Conservation (phyloP, 1,140 invertebrate species). For the Brachionus sp. region DNA sequence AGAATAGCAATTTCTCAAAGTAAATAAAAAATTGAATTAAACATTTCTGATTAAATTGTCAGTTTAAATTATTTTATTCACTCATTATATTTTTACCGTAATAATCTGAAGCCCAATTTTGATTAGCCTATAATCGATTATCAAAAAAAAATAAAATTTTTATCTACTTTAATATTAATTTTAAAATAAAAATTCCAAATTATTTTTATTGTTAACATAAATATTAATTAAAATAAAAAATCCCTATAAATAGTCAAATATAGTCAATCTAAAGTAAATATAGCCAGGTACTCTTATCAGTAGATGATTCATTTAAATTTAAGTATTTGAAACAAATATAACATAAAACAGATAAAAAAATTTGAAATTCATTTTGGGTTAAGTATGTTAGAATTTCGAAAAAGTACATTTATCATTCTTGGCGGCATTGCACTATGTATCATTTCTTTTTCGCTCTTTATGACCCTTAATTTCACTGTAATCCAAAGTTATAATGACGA, state of each 20-base stretch:
- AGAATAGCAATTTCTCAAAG: no score
- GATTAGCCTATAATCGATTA: neutral
- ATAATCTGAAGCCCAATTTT: neutral
- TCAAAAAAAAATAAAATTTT: neutral
- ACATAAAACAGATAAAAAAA: conserved; percentile 26
- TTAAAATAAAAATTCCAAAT: neutral
- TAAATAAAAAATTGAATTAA: no score
- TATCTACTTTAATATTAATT: neutral
- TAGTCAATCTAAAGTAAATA: neutral
- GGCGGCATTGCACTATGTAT: conserved; percentile 12
- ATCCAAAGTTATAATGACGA: conserved; percentile 34
- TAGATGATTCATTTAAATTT: neutral
- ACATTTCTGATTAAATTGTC: no score
- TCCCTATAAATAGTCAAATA: neutral
- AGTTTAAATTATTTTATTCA: no score
- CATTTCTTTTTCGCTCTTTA: conserved; percentile 8
- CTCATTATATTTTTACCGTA: no score
- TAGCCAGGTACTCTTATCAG: neutral
- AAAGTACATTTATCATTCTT: neutral
- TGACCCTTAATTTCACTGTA: conserved; percentile 9
- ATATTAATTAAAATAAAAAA: neutral
- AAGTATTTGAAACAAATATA: neutral
- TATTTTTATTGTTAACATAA: neutral
- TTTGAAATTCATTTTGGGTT: neutral
- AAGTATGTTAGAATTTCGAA: conserved; percentile 6